Conservation (phyloP, 2,797 vertebrate genomes). For the Todus mexicanus region DNA sequence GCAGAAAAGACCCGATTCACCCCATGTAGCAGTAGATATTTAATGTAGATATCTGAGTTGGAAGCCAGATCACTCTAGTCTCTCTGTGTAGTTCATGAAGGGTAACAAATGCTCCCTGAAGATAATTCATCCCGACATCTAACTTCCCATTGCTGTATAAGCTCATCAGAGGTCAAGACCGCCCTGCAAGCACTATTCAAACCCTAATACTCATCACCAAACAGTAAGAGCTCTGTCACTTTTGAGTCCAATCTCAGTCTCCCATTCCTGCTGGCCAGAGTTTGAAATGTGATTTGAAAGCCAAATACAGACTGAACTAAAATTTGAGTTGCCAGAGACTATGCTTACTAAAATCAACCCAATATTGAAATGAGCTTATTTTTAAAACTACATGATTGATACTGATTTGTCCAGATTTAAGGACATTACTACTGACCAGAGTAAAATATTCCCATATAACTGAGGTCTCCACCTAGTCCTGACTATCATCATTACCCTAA, state of each 20-base stretch:
- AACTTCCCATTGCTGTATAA: neutral
- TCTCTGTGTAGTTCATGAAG: neutral
- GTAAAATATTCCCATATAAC: neutral
- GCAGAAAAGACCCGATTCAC: neutral
- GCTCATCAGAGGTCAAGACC: neutral
- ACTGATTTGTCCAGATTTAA: neutral
- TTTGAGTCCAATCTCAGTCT: neutral
- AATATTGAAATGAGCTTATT: neutral
- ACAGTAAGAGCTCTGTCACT: neutral
- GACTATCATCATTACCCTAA: neutral
- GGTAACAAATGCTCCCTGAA: neutral
- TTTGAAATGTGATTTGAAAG: slow-evolving; percentile 7
- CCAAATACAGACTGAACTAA: neutral
- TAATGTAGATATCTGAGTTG: neutral
- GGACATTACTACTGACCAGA: neutral
- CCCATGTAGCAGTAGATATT: neutral
- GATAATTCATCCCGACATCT: neutral
- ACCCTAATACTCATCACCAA: fast-evolving
- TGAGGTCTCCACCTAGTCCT: no score
- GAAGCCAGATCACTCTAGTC: neutral
- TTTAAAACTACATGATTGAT: neutral
- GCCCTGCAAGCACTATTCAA: neutral
- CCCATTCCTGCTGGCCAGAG: neutral
- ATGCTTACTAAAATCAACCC: neutral
- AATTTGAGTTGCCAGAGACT: neutral